A percentile compares a stretch with the other conserved stretches of the same genome.
These are phyloP conservation scores for Cephalopterus ornatus DNA, from an alignment of 2,113 vertebrate species.

Conservation along the genomic window DNA sequence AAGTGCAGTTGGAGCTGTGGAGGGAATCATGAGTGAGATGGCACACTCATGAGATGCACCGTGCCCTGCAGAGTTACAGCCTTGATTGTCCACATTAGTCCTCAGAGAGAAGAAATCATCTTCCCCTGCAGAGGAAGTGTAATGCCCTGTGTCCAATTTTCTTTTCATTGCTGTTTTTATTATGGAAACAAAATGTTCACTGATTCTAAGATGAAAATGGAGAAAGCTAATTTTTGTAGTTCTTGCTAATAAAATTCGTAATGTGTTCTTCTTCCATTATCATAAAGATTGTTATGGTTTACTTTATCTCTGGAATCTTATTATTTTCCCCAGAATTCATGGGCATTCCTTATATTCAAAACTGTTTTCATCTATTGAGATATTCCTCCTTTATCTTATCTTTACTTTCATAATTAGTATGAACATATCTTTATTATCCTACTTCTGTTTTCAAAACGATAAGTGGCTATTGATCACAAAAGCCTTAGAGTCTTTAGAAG, in stretches of 20 bases:
- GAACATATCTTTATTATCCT: background rate
- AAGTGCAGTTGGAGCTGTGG: background rate
- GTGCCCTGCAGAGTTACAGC: background rate
- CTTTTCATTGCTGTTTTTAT: slow-evolving; percentile 70
- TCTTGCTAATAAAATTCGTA: slow-evolving; percentile 68
- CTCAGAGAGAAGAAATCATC: background rate
- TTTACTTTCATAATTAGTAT: background rate
- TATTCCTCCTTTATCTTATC: background rate
- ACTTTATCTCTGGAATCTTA: slow-evolving; percentile 50
- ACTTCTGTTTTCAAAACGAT: background rate
- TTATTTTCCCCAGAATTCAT: slow-evolving; percentile 41
- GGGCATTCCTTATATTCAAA: slow-evolving; percentile 14
- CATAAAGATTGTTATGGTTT: slow-evolving; percentile 60
- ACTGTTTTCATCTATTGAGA: slow-evolving; percentile 24
- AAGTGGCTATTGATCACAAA: slow-evolving; percentile 1
- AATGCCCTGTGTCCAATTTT: slow-evolving; percentile 71
- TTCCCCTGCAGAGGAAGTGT: slow-evolving; percentile 47
- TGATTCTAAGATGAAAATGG: slow-evolving; percentile 49
- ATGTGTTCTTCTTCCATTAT: slow-evolving; percentile 57
- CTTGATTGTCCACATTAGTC: background rate
- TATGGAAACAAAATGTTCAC: slow-evolving; percentile 63
- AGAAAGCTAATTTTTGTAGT: slow-evolving; percentile 62
- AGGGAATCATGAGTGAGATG: background rate
- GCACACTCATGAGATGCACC: fast-evolving
- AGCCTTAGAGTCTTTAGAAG: background rate